Percentiles rank a stretch among this genome's conserved stretches.
phyloP scores from a whole-genome alignment of 30 jellyfish, hydroid and myxozoan genomes.

The Hydractinia echinata region DNA sequence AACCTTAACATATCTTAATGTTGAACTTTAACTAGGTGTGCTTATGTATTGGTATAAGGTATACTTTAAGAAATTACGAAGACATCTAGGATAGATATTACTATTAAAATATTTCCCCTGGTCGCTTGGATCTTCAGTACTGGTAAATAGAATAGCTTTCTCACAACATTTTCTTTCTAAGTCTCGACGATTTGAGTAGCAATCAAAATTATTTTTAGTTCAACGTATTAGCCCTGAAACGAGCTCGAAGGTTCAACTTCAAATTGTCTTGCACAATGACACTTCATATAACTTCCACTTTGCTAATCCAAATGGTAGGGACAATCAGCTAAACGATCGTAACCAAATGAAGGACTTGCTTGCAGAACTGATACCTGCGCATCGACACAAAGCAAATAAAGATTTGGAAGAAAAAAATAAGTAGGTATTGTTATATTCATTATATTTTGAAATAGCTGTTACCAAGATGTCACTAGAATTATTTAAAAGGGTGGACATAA shows the following conservation, averaged over 20 bases:
- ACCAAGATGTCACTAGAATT: too few relatives aligned
- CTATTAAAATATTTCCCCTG: too few relatives aligned
- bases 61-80: too few relatives aligned
- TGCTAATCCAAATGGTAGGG: slow-evolving; percentile 77
- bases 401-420: slow-evolving; percentile 89
- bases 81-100: too few relatives aligned
- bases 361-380: slow-evolving; percentile 96
- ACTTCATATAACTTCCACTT: slow-evolving; percentile 79
- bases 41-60: too few relatives aligned
- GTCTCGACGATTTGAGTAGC: not conserved
- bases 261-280: slow-evolving; percentile 74
- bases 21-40: too few relatives aligned
- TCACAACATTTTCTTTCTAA: not conserved
- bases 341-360: slow-evolving; percentile 74
- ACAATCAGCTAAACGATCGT: slow-evolving; percentile 67
- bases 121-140: too few relatives aligned
- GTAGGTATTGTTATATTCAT: slow-evolving; percentile 24
- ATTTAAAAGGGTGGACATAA: too few relatives aligned
- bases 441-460: too few relatives aligned
- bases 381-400: slow-evolving; percentile 73
- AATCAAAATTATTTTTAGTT: slow-evolving; percentile 11
- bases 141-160: too few relatives aligned
- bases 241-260: slow-evolving; percentile 96
- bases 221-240: slow-evolving; percentile 98
- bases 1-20: too few relatives aligned